Base-by-base conservation (phyloP, 2,113 vertebrate species). In the Montifringilla adamsi region DNA sequence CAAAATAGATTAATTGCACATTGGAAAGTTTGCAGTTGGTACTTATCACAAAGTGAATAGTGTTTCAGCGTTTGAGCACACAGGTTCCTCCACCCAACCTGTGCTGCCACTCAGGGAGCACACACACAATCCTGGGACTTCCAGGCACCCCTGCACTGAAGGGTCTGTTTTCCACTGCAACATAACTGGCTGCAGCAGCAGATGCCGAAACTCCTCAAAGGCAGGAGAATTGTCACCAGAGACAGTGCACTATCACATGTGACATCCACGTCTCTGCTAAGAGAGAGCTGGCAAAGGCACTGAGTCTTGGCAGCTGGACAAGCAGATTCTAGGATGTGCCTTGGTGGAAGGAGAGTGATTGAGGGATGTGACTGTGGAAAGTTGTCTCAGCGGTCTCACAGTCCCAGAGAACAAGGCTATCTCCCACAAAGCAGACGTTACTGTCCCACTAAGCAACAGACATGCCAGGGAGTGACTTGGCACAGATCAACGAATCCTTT, bases 101-200 rank as follows among this genome's bases (percentile, higher is more conserved):
- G 21, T 62, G 55, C 26, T 86, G 41, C 44, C 1, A 1, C 50
- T 55, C 0, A 0, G 28, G 59, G 44, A 75, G 43, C 3, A 5
- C 13, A 11, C 23, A n/a, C 15, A 41, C 15, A 46, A 23, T 41
- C 58, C 31, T 1, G 4, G 18, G 4, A 50, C 31, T 76, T 62
- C 88, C 62, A 44, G 59, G 30, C 35, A 35, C 2, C 12, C 35
- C 20, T 79, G 58, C 31, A 46, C n/a, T 24, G 72, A 28, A 55
- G 27, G 23, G 11, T 70, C 72, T 84, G 23, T 17, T 81, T 84
- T 77, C 46, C 55, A 24, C 55, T 69, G 39, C 43, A 67, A 22
- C 50, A 20, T 9, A 85, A 20, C 11, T 2, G 5, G 26, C 26
- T 83, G 31, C 43, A 46, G 62, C 46, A 74, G 72, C 67, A 94